A percentile compares a stretch with the other conserved stretches of the same genome.
Conservation (phyloP, 2,797 vertebrate genomes). For the Myripristis jacobus region DNA sequence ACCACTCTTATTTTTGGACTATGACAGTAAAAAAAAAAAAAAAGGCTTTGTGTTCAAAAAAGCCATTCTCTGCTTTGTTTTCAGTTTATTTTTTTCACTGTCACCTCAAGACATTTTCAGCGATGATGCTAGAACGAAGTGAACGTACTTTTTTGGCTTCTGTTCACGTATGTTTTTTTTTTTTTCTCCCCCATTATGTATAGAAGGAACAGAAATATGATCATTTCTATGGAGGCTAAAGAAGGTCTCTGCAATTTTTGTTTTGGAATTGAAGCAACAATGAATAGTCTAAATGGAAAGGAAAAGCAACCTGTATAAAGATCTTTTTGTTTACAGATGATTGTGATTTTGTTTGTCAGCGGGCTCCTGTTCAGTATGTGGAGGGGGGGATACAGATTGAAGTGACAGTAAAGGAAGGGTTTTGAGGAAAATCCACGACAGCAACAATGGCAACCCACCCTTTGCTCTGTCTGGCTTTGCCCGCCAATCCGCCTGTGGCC, state of each 20-base stretch:
- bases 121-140: constrained; percentile 69
- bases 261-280: constrained; percentile 68
- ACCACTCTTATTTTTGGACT: constrained; percentile 64
- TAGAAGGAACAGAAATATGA: constrained; percentile 74
- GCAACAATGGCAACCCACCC: constrained; percentile 47
- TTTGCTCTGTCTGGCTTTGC: constrained; percentile 57
- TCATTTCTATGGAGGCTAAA: constrained; percentile 69
- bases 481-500: constrained; percentile 75
- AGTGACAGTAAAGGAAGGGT: constrained; percentile 45
- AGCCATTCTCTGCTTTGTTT: constrained; percentile 71
- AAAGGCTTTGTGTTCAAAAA: constrained; percentile 75
- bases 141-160: constrained; percentile 65
- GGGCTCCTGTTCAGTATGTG: constrained; percentile 64
- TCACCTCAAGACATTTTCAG: constrained; percentile 64
- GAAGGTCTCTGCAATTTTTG: constrained; percentile 66
- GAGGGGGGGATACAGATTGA: constrained; percentile 39
- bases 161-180: constrained; percentile 40
- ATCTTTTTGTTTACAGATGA: constrained; percentile 77
- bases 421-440: constrained; percentile 50
- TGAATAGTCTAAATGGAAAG: constrained; percentile 55
- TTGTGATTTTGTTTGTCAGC: constrained; percentile 76
- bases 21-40: constrained; percentile 62
- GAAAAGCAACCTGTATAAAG: constrained; percentile 70
- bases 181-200: constrained; percentile 75
- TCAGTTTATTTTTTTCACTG: constrained; percentile 67